Base-by-base conservation (phyloP, 2,797 vertebrate genomes). In the Falco berigora region DNA sequence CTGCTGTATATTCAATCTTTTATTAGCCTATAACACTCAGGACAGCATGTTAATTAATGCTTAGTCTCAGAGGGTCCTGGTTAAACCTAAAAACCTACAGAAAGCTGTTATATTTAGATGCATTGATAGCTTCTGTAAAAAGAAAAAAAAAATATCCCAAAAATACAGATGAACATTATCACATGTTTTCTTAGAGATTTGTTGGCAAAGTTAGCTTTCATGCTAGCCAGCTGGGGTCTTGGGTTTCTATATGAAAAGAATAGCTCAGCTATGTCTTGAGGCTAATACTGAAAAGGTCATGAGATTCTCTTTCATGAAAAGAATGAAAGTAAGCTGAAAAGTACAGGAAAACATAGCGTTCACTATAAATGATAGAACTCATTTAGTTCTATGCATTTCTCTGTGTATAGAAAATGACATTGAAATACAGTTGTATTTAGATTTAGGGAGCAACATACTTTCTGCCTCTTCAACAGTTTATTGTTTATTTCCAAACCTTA, bases 281-380 rank as follows among this genome's bases (percentile, higher is more conserved):
- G 96, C 94, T 96, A 95, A 95, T 96, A 88, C 92, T 92, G 96
- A 95, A 97, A 97, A 97, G 95, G 95, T 96, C 93, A 95, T 91
- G 90, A 95, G 92, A 94, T 96, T 97, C 90, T 94, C 92, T 97
- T 97, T 96, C 94, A 96, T 93, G 88, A 87, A 93, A 88, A 50
- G 67, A 96, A 96, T 96, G 94, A 96, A 97, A 96, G 91, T 85
- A 94, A 97, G 91, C 92, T 88, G 89, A 91, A 92, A 94, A 92
- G 86, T 91, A 83, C 73, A 93, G 95, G 75, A 86, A 96, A 96
- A 96, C 86, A 93, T 85, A 96, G 62, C 56, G 2, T 85, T 94
- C 78, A 52, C 59, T 74, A 71, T 90, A 91, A 96, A 91, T 85
- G 90, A 96, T 96, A 90, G 71, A 93, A 94, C 68, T 92, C 74